Evolutionary conservation across 1,140 invertebrate genomes (phyloP), one percentile per base, ranked within the genome.

Genomic region (Drosophila parvula): DNA sequence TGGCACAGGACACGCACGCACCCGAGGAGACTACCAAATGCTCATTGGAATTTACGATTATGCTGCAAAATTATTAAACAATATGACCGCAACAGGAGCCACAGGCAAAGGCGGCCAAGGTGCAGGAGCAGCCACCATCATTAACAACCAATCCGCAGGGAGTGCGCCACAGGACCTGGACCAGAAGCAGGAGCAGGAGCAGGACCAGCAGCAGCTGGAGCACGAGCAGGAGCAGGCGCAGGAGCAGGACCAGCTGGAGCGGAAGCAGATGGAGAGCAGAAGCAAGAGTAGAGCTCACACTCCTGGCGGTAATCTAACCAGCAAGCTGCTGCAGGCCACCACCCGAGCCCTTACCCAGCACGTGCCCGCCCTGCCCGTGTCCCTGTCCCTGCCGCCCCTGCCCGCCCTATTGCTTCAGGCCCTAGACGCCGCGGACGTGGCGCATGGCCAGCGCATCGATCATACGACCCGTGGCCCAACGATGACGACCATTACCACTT

Each of bases 11-110:
- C 48, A 50, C 47, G 36, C 55, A 30, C 18, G 50, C 30, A 32
- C 48, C 48, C 27, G 34, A 5, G 40, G 48, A 27, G 10, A 65
- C 60, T 32, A 32, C 28, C 70, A 69, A 78, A 86, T 88, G 83
- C 77, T 88, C 55, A 77, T 88, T 86, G 83, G 77, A 79, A 80
- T 88, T 77, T 86, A 82, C 83, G 83, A 86, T 80, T 86, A 86
- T 86, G 83, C 79, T 86, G 79, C 76, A 70, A 83, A 86, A 83
- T 88, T 86, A 86, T 86, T 86, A 86, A 88, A 79, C 83, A 86
- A 86, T 83, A 86, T 86, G 83, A 86, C 67, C 84, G 77, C 79
- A 61, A 79, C 48, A 56, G 78, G 71, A 53, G 56, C 47, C 48
- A 78, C 77, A 75, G 81, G 68, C 75, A 59, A 34, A 12, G 44